Evolutionary conservation across 2,888 invertebrate genomes (phyloP), one percentile per base, ranked within the genome.

Genomic region (Polia nebulosa): DNA sequence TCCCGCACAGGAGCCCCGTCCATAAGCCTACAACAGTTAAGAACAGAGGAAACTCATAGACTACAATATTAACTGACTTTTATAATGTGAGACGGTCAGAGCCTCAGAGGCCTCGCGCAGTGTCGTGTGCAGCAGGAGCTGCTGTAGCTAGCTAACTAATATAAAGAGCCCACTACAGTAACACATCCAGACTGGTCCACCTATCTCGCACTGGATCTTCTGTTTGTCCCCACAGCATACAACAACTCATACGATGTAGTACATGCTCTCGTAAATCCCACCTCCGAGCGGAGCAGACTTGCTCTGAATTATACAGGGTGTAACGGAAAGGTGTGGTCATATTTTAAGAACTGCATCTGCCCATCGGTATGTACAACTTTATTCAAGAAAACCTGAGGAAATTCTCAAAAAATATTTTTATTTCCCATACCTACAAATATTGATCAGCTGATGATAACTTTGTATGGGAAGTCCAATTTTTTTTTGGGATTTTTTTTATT

Each of bases 281-380:
- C 39, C 20, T 52, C 13, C 32, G 17, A 20, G 17, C 29, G n/a
- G 22, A 8, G 53, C 22, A 55, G 55, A 22, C 59, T 29, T 20
- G 22, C 32, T 25, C 51, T 52, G 32, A 52, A 39, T 61, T 51
- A 57, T 56, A n/a, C n/a, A n/a, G n/a, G n/a, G n/a, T n/a, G n/a
- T n/a, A n/a, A n/a, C n/a, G n/a, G n/a, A n/a, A n/a, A n/a, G n/a
- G n/a, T n/a, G n/a, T n/a, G n/a, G n/a, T n/a, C n/a, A n/a, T n/a
- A n/a, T n/a, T n/a, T n/a, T n/a, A n/a, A n/a, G n/a, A n/a, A n/a
- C n/a, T n/a, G n/a, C n/a, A n/a, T n/a, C n/a, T n/a, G n/a, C n/a
- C n/a, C n/a, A n/a, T n/a, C n/a, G n/a, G n/a, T n/a, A n/a, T n/a
- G n/a, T n/a, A n/a, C n/a, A n/a, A n/a, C n/a, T n/a, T n/a, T n/a